Base-by-base conservation (phyloP, 2,888 invertebrate genomes). In the Lydus trimaculatus region DNA sequence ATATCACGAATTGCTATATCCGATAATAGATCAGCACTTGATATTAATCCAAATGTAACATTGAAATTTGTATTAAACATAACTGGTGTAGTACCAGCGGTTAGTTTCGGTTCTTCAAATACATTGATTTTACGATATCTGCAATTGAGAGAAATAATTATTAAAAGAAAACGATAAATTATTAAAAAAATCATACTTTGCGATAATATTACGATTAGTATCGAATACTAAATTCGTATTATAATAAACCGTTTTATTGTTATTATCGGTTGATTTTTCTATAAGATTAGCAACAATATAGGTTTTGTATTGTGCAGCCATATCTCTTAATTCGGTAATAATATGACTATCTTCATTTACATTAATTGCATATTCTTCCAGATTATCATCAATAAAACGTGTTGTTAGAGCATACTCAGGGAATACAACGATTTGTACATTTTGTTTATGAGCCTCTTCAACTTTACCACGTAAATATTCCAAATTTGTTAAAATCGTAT, bases 401-500 rank as follows among this genome's bases (percentile, higher is more conserved):
- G 73, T 76, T 8, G 79, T 80, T 61, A 80, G 61, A 25, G 79
- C 78, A 65, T 80, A 78, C 59, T 80, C 80, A 4, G 80, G 80
- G 67, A 79, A 80, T 28, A 80, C 77, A 20, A 79, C 73, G n/a
- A 80, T 77, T 43, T 77, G 70, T 1, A 63, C 77, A n/a, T 28
- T 56, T 11, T 13, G 25, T 3, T 56, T 23, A 5, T 2, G 4
- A 8, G 56, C 56, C 4, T 56, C 56, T 25, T 13, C 5, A 9
- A 56, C 56, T 56, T 25, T 56, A 4, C 0, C 13, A 23, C 56
- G 56, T 23, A 56, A 15, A 56, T 77, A 69, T 9, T 75, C 43
- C 23, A 79, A 20, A 68, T 80, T 80, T 33, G 33, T 66, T 9
- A 33, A 5, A n/a, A 70, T 70, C 3, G 65, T 65, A 20, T 61